These are phyloP conservation scores for Erebia aethiops DNA, from an alignment of 2,888 invertebrate species.

Conservation along the genomic window DNA sequence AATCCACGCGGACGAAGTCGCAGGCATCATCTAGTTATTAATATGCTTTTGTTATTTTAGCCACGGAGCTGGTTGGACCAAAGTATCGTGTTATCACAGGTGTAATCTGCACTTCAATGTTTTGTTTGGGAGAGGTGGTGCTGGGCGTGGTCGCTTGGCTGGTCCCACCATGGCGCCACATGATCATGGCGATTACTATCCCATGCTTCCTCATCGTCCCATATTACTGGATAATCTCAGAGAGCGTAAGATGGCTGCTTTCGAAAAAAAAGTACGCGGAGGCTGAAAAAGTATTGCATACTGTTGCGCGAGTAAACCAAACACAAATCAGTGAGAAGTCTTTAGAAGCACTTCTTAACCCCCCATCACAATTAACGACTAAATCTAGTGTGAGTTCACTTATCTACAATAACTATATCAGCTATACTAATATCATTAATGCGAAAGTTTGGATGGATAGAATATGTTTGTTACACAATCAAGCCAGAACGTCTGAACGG, in stretches of 20 bases:
- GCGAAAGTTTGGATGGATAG: no score
- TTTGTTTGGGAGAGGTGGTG: conserved; percentile 87
- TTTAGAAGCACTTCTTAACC: conserved; percentile 24
- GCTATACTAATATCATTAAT: no score
- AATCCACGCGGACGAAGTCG: no score
- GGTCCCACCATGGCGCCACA: conserved; percentile 86
- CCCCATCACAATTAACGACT: background rate
- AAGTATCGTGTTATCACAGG: conserved; percentile 87
- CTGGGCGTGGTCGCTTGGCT: conserved; percentile 86
- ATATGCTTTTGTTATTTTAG: conserved; percentile 23
- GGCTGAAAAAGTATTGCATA: conserved; percentile 76
- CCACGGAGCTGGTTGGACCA: conserved; percentile 89
- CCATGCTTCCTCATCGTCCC: conserved; percentile 86
- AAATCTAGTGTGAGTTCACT: conserved; percentile 17
- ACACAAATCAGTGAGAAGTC: conserved; percentile 30
- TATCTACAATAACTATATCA: no score
- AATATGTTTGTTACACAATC: no score
- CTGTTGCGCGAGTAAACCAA: conserved; percentile 32
- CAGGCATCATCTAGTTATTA: no score
- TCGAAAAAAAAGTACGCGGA: conserved; percentile 84
- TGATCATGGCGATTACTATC: conserved; percentile 85
- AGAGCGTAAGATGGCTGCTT: conserved; percentile 90
- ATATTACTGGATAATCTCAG: conserved; percentile 85
- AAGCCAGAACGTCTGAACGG: no score
- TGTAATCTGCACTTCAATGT: conserved; percentile 86